Conservation (phyloP, 2,113 vertebrate genomes). For the Sinocyclocheilus anshuiensis region DNA sequence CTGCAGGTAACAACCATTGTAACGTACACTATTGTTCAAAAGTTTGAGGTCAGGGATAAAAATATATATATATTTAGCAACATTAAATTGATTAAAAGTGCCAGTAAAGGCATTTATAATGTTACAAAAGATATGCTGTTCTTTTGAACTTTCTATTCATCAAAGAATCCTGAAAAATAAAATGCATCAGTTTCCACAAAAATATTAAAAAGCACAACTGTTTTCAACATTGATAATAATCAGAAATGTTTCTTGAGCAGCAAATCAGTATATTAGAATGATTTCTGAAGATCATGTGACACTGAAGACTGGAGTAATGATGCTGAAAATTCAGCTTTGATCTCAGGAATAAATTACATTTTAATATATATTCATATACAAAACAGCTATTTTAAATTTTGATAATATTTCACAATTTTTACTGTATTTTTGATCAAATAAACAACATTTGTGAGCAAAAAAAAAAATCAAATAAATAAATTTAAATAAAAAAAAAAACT, state of each 20-base stretch:
- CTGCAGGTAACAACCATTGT: background rate
- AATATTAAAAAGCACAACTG: background rate
- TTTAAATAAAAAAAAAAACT: too few relatives aligned
- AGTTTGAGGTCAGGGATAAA: too few relatives aligned
- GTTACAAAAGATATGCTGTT: background rate
- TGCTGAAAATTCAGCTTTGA: background rate
- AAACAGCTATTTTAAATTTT: too few relatives aligned
- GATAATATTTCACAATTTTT: too few relatives aligned
- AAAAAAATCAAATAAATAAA: too few relatives aligned
- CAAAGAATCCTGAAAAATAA: background rate
- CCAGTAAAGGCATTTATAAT: background rate
- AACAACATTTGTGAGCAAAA: too few relatives aligned
- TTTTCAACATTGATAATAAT: background rate
- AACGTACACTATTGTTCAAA: background rate
- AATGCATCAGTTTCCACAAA: background rate
- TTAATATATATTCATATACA: background rate
- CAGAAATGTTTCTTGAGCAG: background rate
- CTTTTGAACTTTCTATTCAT: background rate
- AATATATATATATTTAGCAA: too few relatives aligned
- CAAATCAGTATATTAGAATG: background rate
- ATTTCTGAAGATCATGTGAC: conserved; percentile 5
- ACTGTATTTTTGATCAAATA: too few relatives aligned
- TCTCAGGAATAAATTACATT: background rate
- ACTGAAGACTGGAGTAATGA: background rate
- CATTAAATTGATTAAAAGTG: background rate